Evolutionary conservation across 2,797 vertebrate genomes (phyloP).

Genomic region (Dipus sagitta): DNA sequence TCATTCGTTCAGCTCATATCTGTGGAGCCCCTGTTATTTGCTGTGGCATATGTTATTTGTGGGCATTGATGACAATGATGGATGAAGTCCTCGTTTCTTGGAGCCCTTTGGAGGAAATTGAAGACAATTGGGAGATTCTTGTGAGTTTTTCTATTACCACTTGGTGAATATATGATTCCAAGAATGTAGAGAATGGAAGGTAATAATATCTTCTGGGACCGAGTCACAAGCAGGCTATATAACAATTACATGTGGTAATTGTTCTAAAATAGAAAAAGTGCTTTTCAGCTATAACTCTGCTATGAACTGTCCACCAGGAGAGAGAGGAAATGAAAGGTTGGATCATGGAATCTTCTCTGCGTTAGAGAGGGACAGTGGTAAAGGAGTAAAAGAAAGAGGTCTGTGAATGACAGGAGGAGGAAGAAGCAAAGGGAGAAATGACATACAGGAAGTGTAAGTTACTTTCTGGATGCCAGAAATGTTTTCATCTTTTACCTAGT

Average conservation of each 20-base stretch:
- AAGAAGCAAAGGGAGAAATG: not conserved
- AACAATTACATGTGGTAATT: constrained; percentile 1
- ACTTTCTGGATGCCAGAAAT: not conserved
- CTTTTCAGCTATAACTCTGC: not conserved
- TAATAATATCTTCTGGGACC: not conserved
- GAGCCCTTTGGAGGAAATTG: not conserved
- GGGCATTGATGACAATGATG: not conserved
- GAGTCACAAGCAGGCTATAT: not conserved
- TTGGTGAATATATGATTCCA: not conserved
- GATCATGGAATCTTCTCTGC: not conserved
- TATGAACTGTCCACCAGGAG: not conserved
- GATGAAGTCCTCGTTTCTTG: not conserved
- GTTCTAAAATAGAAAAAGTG: constrained; percentile 16
- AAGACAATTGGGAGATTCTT: not conserved
- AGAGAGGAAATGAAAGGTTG: not conserved
- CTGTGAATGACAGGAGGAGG: not conserved
- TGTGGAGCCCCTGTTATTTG: not conserved
- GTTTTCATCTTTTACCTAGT: constrained; percentile 40
- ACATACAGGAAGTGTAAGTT: not conserved
- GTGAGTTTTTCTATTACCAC: not conserved
- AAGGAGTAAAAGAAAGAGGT: not conserved
- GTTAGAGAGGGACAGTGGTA: not conserved
- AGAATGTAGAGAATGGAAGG: not conserved
- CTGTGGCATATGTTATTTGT: not conserved
- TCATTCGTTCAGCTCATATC: not conserved